Base-by-base conservation (phyloP, 2,113 vertebrate species). In the Kryptolebias marmoratus region DNA sequence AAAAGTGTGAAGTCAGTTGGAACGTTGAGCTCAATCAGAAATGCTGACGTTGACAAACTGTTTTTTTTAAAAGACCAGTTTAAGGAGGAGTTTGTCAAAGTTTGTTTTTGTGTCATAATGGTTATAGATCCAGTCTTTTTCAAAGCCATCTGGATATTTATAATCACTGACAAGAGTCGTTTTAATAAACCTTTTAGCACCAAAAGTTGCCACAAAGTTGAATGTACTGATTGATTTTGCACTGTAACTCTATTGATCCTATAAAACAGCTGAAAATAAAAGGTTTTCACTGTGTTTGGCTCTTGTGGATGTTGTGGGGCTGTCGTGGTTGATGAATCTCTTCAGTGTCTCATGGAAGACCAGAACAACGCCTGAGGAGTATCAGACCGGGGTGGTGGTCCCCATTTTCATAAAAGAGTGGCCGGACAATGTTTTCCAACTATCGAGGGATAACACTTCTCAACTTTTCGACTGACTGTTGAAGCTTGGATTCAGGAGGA, bases 171-270 rank as follows among this genome's bases (percentile, higher is more conserved):
- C 63, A 57, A 54, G 32, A 68, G n/a, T 8, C 7, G 61, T 61
- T 81, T 75, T 57, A 42, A 73, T 72, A 18, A 63, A 62, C 39
- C 28, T 14, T 14, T 28, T 31, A 28, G 36, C 32, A 32, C 32
- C 49, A 30, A 2, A 22, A n/a, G 10, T 18, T 72, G 57, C 76
- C 52, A 64, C 56, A 30, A 44, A 56, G 74, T 57, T 84, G 82
- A 87, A 91, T 89, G 86, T 84, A 84, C 56, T 42, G 15, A 66
- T 75, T 49, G 16, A 66, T 65, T 86, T 83, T 85, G 72, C 86
- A 79, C 73, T 82, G 71, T 80, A 22, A 58, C 71, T 84, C 57
- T 75, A 60, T 71, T 85, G 79, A 78, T 48, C 36, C 42, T 79
- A 60, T 79, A 47, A 76, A 64, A 64, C 2, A 8, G 11, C 60